Percentiles rank a stretch among this genome's conserved stretches.
Evolutionary conservation across 2,113 vertebrate species (phyloP).

Genomic region (Asarcornis scutulata): DNA sequence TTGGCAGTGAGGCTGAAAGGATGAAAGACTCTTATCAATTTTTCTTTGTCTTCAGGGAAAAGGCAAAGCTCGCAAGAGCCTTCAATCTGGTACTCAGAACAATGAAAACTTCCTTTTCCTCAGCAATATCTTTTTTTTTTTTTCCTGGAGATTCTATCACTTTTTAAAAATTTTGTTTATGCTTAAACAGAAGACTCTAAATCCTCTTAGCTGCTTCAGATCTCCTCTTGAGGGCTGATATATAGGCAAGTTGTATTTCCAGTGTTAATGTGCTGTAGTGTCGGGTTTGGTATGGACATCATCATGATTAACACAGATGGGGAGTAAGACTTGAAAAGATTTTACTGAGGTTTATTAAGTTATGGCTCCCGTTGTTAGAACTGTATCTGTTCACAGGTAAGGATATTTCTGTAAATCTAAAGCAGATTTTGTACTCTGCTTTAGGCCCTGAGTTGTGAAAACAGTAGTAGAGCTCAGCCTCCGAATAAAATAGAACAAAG

Average conservation of each 20-base stretch:
- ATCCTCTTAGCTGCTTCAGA: background rate
- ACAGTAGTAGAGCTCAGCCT: background rate
- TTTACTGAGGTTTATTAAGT: background rate
- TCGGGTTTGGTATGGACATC: background rate
- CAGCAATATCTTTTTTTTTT: too few species aligned
- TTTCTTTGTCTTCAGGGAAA: background rate
- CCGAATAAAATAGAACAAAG: background rate
- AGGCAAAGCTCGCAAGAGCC: background rate
- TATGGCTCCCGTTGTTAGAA: background rate
- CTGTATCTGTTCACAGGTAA: background rate
- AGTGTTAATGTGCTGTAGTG: background rate
- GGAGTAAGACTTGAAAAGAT: background rate
- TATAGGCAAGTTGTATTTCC: background rate
- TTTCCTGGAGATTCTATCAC: background rate
- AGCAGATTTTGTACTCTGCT: background rate
- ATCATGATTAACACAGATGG: fast-evolving
- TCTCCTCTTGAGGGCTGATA: background rate
- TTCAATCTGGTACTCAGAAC: background rate
- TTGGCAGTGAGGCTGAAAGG: slow-evolving; percentile 15
- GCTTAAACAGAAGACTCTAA: background rate
- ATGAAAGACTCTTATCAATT: slow-evolving; percentile 29
- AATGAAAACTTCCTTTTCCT: background rate
- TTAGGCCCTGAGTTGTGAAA: background rate
- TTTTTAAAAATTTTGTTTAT: background rate
- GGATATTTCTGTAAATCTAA: background rate